Base-by-base conservation (phyloP, 2,888 invertebrate genomes). In the Lottia gigantea region DNA sequence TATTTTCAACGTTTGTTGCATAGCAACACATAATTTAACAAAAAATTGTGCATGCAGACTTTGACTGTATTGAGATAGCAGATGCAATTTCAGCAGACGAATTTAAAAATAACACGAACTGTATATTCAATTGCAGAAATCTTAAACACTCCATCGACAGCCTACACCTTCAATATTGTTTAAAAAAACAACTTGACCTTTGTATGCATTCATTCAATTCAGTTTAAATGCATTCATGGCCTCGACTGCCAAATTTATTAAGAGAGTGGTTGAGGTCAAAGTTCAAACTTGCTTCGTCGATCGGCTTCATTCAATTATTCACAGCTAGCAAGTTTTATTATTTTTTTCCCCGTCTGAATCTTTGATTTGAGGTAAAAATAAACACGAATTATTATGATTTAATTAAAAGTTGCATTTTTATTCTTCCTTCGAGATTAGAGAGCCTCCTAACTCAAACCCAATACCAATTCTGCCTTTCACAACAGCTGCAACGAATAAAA, bases 301-400 rank as follows among this genome's bases (percentile, higher is more conserved):
- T 40, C 7, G 40, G 40, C 40, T 40, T 40, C 40, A 40, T 40
- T 40, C 40, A 40, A 40, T 40, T 40, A 40, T 40, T 40, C 40
- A 40, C 40, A 40, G 40, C 40, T 6, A 40, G 8, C 40, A 40
- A 40, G 40, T 40, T 55, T 55, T 55, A 55, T 55, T 55, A 55
- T n/a, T 55, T 55, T 55, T 55, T 55, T 23, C 40, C 40, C 40
- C 7, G 40, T 49, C 55, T 26, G 25, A 45, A 62, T 40, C 46
- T 55, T 46, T 46, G 62, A 64, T 68, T 63, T 63, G 31, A 23
- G 46, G 31, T 47, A 46, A 64, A 68, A 68, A 68, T 68, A 68
- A 68, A 68, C 68, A 68, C 16, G 62, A 45, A 63, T 68, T 68
- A 64, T 68, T 68, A 64, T 63, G 63, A 63, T 68, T 68, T 68